Conservation (phyloP, 2,797 vertebrate species). For the Orientallactaga sibirica region DNA sequence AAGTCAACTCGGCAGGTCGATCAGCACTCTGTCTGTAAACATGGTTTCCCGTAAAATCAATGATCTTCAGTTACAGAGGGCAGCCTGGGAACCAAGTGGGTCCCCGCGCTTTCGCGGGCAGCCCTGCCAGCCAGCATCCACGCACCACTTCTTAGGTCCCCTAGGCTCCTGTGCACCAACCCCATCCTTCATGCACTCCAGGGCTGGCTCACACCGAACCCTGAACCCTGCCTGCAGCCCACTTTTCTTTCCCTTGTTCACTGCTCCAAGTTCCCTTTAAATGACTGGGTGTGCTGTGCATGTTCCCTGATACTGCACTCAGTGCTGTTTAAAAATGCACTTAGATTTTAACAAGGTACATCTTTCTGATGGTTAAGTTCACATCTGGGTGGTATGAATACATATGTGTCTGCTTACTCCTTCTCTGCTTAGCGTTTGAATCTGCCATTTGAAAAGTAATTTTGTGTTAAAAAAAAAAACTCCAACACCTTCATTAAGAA, state of each 20-base stretch:
- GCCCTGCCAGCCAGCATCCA: background rate
- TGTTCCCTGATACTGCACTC: background rate
- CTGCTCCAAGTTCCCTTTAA: background rate
- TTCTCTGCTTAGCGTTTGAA: background rate
- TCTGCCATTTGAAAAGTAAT: background rate
- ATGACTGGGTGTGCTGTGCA: background rate
- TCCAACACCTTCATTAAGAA: background rate
- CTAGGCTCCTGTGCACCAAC: background rate
- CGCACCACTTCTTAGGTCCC: background rate
- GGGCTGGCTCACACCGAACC: background rate
- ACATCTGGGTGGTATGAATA: background rate
- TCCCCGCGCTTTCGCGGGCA: constrained; percentile 36
- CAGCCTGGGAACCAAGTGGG: constrained; percentile 79
- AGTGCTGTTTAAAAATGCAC: background rate
- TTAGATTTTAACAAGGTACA: background rate
- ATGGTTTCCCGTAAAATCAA: constrained; percentile 99
- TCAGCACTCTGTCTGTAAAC: constrained; percentile 99
- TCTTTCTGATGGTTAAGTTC: background rate
- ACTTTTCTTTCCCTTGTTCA: background rate
- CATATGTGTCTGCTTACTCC: fast-evolving
- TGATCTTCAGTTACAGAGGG: constrained; percentile 97
- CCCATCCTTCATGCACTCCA: background rate
- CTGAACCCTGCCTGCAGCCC: background rate
- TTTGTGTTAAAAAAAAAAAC: background rate
- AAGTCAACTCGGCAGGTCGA: constrained; percentile 99